phyloP scores from a whole-genome alignment of 2,888 invertebrate species.

The Spilosoma lubricipeda region DNA sequence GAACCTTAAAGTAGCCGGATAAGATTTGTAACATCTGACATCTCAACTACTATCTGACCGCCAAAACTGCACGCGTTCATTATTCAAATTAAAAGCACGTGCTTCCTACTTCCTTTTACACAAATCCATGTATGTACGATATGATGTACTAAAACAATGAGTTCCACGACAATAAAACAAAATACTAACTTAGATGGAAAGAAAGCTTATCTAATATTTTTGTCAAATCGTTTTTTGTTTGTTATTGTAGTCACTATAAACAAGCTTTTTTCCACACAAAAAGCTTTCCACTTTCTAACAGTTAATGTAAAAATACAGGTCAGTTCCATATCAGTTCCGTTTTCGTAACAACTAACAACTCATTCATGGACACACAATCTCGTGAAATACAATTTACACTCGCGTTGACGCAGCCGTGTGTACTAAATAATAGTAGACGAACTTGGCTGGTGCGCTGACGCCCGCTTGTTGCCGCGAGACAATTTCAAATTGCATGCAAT shows the following conservation, averaged over 20 bases:
- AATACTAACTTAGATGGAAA: neutral
- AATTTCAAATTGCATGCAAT: conserved; percentile 76
- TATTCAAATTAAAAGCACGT: neutral
- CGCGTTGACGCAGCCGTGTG: conserved; percentile 58
- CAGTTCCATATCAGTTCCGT: conserved; percentile 34
- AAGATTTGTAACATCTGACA: too few relatives aligned
- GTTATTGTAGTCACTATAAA: conserved; percentile 28
- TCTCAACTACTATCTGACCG: neutral
- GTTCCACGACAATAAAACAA: neutral
- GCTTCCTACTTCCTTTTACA: neutral
- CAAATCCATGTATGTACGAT: too few relatives aligned
- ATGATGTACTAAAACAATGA: neutral
- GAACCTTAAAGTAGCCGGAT: neutral
- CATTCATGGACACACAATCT: conserved; percentile 29
- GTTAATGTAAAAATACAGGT: conserved; percentile 24
- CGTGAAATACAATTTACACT: conserved; percentile 55
- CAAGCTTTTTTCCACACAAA: conserved; percentile 31
- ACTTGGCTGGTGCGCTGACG: conserved; percentile 30
- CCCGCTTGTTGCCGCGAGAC: conserved; percentile 68
- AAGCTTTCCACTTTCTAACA: conserved; percentile 25
- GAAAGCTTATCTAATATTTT: neutral
- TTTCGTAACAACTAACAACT: conserved; percentile 35
- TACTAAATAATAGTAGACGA: conserved; percentile 57
- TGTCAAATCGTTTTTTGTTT: neutral
- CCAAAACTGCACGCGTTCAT: neutral